Evolutionary conservation across 2,113 vertebrate species (phyloP), one percentile per base, ranked within the genome.

Genomic region (Stegastes partitus): DNA sequence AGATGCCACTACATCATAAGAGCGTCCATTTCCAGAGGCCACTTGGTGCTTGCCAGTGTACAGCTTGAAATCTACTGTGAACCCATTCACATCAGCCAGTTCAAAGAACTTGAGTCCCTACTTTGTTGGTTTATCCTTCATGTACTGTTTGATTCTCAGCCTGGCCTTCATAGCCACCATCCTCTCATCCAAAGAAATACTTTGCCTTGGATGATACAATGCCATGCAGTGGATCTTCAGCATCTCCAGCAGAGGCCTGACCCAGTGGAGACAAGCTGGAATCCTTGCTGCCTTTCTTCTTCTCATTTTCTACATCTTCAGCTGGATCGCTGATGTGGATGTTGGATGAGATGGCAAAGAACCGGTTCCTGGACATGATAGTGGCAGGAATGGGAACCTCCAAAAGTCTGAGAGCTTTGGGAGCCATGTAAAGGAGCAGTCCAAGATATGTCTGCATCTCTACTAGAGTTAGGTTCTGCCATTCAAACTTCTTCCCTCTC

Each of bases 351-450:
- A 42, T 62, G n/a, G 68, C 21, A 44, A 71, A 34, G 18, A 72
- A 62, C 0, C 47, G 26, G 28, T 50, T 25, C 22, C 45, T 37
- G 4, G 28, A 3, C 44, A 62, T 42, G 11, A 62, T 34, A 0
- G 21, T 50, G 10, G 10, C 25, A 34, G 56, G 28, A 6, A 19
- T 59, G 16, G 28, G 16, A 12, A 59, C 68, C 55, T 49, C 28
- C 28, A 61, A 45, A 25, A 61, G 25, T 61, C 53, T 1, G 2
- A 2, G 0, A 71, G 11, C 25, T 58, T 22, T 28, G 55, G n/a
- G n/a, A 58, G 49, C 14, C 44, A 71, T 71, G 44, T 50, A 61
- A n/a, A 61, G 28, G 26, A 50, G 15, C 58, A 72, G 22, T 5
- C 21, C 44, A 11, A 39, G 21, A 9, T 42, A 55, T 15, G 39